Percentiles rank a stretch among this genome's conserved stretches.
Conservation (phyloP, 1,140 invertebrate genomes). For the Lucilia cuprina region DNA sequence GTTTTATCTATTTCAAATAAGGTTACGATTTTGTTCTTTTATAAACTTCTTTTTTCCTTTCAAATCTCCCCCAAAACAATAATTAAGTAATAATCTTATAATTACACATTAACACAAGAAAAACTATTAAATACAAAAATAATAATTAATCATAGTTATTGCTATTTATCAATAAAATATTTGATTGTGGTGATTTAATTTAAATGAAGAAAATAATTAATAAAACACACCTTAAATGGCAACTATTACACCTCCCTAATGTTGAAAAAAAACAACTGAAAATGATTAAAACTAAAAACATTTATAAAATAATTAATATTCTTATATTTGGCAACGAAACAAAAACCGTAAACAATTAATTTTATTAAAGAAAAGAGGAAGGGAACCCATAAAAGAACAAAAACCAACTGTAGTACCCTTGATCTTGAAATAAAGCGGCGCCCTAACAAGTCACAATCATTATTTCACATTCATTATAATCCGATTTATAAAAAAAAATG, state of each 20-base stretch:
- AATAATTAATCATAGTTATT: background rate
- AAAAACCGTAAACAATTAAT: background rate
- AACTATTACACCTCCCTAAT: slow-evolving; percentile 11
- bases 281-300: background rate
- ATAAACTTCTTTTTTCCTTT: too few species aligned
- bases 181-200: background rate
- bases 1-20: too few species aligned
- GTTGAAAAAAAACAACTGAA: background rate
- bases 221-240: slow-evolving; percentile 21
- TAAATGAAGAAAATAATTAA: background rate
- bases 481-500: too few species aligned
- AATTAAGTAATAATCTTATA: background rate
- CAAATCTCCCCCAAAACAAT: background rate
- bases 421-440: background rate
- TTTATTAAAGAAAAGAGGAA: background rate
- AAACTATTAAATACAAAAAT: background rate
- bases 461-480: too few species aligned
- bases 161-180: background rate
- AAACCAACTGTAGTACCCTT: background rate
- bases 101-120: background rate
- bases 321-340: background rate
- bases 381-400: background rate
- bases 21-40: too few species aligned
- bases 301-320: background rate
- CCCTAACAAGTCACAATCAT: too few species aligned